A percentile compares a stretch with the other conserved stretches of the same genome.
Conservation (phyloP, 2,113 vertebrate genomes). For the Macrotus californicus region DNA sequence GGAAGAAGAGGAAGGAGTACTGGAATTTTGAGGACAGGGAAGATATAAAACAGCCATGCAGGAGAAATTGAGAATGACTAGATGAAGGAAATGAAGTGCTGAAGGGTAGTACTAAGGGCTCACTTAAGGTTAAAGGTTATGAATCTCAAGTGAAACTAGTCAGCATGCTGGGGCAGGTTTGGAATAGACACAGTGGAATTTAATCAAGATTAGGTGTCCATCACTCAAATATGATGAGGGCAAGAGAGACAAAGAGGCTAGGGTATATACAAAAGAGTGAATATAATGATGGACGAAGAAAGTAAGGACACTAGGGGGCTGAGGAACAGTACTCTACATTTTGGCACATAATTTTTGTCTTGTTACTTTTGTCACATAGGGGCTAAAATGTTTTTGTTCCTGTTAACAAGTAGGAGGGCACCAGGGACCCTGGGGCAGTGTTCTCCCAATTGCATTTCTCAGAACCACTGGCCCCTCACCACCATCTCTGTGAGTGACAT, state of each 20-base stretch:
- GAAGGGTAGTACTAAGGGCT: not conserved
- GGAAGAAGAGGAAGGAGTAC: not conserved
- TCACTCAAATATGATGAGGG: not conserved
- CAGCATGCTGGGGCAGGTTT: not conserved
- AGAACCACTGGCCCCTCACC: not conserved
- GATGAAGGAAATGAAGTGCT: not conserved
- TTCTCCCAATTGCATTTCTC: slow-evolving; percentile 14
- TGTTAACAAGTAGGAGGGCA: not conserved
- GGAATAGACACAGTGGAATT: slow-evolving; percentile 20
- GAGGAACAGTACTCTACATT: not conserved
- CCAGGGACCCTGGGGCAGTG: not conserved
- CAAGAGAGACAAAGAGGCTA: not conserved
- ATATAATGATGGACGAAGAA: not conserved
- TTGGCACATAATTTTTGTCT: not conserved
- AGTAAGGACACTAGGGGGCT: not conserved
- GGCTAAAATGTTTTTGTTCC: not conserved
- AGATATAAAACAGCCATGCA: not conserved
- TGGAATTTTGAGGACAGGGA: not conserved
- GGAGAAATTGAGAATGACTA: not conserved
- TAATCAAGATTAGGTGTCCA: not conserved
- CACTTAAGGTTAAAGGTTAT: not conserved
- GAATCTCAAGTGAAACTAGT: not conserved
- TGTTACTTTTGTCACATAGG: not conserved
- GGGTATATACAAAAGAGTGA: not conserved
- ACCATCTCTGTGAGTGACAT: not conserved